Percentiles rank a stretch among this genome's conserved stretches.
Evolutionary conservation across 2,888 invertebrate genomes (phyloP).

Genomic region (Polia nebulosa): DNA sequence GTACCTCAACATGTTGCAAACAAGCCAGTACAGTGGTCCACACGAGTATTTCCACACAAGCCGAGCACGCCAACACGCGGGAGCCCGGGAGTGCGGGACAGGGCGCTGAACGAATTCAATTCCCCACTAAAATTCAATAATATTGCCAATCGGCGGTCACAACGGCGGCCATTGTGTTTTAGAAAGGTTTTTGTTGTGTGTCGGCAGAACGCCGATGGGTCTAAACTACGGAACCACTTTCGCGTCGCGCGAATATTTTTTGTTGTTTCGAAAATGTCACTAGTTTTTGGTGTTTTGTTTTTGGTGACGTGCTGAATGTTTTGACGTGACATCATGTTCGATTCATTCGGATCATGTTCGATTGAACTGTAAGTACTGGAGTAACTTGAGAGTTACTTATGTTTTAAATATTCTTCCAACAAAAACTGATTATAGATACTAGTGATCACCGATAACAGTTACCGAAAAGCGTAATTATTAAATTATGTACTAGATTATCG

Average conservation of each 20-base stretch:
- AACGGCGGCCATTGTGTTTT: conserved; percentile 67
- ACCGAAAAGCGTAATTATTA: too few species aligned
- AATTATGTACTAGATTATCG: neutral
- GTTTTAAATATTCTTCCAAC: neutral
- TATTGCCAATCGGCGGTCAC: conserved; percentile 72
- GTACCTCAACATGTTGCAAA: conserved; percentile 30
- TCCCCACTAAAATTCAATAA: conserved; percentile 72
- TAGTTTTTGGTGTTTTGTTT: conserved; percentile 28
- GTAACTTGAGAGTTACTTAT: too few species aligned
- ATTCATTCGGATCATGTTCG: neutral
- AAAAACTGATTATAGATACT: too few species aligned
- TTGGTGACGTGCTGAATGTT: conserved; percentile 12
- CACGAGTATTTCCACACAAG: conserved; percentile 50
- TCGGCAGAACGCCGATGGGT: conserved; percentile 49
- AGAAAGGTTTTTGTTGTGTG: conserved; percentile 64
- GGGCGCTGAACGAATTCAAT: conserved; percentile 68
- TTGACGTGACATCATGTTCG: conserved; percentile 14
- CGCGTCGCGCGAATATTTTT: conserved; percentile 46
- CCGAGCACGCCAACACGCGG: conserved; percentile 42
- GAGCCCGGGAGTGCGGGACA: conserved; percentile 33
- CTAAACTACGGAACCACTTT: conserved; percentile 57
- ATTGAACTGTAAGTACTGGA: neutral
- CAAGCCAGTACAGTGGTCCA: conserved; percentile 28
- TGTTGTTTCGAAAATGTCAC: conserved; percentile 33
- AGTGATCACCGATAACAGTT: neutral